These are phyloP conservation scores for Nerophis lumbriciformis DNA, from an alignment of 2,113 vertebrate genomes.

Conservation along the genomic window DNA sequence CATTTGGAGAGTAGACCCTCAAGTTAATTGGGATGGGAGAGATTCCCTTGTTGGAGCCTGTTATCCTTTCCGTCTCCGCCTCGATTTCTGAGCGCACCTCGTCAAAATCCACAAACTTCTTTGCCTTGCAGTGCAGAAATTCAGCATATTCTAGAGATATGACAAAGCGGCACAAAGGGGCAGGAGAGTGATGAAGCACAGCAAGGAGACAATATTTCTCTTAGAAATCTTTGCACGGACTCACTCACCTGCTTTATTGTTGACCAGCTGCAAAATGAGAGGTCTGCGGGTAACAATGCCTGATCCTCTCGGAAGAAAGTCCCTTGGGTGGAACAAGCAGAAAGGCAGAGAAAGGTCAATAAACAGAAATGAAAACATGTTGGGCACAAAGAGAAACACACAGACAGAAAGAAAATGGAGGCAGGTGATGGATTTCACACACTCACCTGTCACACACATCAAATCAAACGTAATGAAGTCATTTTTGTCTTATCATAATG, in stretches of 20 bases:
- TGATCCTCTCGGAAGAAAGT: conserved; percentile 93
- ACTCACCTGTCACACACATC: conserved; percentile 20
- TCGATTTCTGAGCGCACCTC: conserved; percentile 93
- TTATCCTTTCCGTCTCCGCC: conserved; percentile 88
- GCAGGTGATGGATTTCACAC: conserved; percentile 32
- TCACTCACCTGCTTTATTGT: conserved; percentile 87
- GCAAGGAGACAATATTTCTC: conserved; percentile 9
- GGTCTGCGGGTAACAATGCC: conserved; percentile 94
- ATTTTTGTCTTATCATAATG: conserved; percentile 38
- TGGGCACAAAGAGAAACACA: conserved; percentile 1
- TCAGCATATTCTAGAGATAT: conserved; percentile 84
- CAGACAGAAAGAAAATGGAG: background rate
- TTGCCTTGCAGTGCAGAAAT: conserved; percentile 94
- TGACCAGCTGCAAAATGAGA: conserved; percentile 94
- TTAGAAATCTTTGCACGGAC: background rate
- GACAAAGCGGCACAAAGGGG: conserved; percentile 9
- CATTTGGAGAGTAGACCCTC: conserved; percentile 87
- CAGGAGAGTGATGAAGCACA: conserved; percentile 28
- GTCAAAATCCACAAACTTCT: conserved; percentile 95
- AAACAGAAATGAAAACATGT: conserved; percentile 9
- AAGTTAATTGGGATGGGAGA: conserved; percentile 93
- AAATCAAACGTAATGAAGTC: conserved; percentile 50
- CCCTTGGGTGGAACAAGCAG: conserved; percentile 67
- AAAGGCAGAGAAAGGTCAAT: conserved; percentile 13
- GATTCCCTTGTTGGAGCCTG: conserved; percentile 95